These are phyloP conservation scores for Lomographa bimaculata DNA, from an alignment of 2,888 invertebrate genomes.

Conservation along the genomic window DNA sequence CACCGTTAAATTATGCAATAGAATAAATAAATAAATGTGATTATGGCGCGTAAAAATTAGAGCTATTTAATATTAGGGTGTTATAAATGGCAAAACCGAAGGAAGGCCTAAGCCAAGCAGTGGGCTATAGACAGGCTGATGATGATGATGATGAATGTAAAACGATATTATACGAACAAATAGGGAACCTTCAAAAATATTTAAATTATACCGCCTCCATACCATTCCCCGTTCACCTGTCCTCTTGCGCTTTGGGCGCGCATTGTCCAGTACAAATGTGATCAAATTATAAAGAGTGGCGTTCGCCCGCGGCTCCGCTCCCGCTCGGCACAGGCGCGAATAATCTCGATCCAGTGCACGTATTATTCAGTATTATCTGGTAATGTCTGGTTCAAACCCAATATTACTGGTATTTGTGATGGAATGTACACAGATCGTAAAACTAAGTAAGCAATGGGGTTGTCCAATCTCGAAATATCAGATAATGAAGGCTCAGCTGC, in stretches of 20 bases:
- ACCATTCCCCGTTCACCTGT: conserved; percentile 50
- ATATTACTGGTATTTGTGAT: conserved; percentile 29
- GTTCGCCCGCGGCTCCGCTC: conserved; percentile 56
- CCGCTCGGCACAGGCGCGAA: conserved; percentile 57
- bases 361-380: conserved; percentile 48
- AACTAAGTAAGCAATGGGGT: conserved; percentile 13
- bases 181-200: too few species aligned
- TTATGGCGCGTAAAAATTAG: too few species aligned
- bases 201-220: conserved; percentile 50
- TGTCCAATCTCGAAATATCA: neutral
- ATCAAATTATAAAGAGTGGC: conserved; percentile 82
- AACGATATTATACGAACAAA: too few species aligned
- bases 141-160: too few species aligned
- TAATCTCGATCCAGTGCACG: conserved; percentile 58
- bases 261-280: conserved; percentile 83
- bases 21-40: too few species aligned
- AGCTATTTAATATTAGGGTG: too few species aligned
- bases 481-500: neutral
- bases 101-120: too few species aligned
- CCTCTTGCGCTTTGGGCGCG: conserved; percentile 68
- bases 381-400: conserved; percentile 27
- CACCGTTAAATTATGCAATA: too few species aligned
- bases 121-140: too few species aligned
- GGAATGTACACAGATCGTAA: conserved; percentile 13
- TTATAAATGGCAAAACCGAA: too few species aligned